Conservation (phyloP, 1,140 invertebrate species). For the Battus philenor region DNA sequence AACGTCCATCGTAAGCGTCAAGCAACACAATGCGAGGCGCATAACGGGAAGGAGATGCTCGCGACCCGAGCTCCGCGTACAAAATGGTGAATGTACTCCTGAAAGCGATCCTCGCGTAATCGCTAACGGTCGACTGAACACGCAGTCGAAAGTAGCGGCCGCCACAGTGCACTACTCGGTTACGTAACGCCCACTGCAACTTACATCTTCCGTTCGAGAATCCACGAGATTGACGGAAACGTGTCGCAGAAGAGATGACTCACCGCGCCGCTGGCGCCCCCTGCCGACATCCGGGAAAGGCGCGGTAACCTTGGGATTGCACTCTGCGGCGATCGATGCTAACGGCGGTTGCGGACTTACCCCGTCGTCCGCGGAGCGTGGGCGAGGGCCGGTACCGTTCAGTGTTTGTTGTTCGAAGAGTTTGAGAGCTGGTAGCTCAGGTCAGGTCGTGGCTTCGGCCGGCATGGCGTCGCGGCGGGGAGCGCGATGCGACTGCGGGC, state of each 20-base stretch:
- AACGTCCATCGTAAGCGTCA: slow-evolving; percentile 26
- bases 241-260: slow-evolving; percentile 70
- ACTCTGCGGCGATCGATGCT: slow-evolving; percentile 22
- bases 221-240: slow-evolving; percentile 66
- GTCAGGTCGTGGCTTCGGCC: slow-evolving; percentile 59
- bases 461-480: slow-evolving; percentile 58
- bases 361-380: slow-evolving; percentile 39
- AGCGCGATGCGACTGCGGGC: slow-evolving; percentile 67
- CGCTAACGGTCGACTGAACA: slow-evolving; percentile 54
- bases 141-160: slow-evolving; percentile 57
- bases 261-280: slow-evolving; percentile 60
- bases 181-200: slow-evolving; percentile 67
- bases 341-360: slow-evolving; percentile 49
- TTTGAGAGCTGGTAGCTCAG: slow-evolving; percentile 50
- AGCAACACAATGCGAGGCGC: slow-evolving; percentile 28
- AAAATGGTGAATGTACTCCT: slow-evolving; percentile 72
- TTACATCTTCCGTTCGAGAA: slow-evolving; percentile 48
- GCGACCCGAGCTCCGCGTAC: slow-evolving; percentile 41
- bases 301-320: slow-evolving; percentile 49
- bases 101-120: slow-evolving; percentile 63
- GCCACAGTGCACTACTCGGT: slow-evolving; percentile 59
- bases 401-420: slow-evolving; percentile 44
- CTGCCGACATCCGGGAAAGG: slow-evolving; percentile 47
- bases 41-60: slow-evolving; percentile 40
- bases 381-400: slow-evolving; percentile 38